These are phyloP conservation scores for Lepus timidus DNA, from an alignment of 2,113 vertebrate species.

Conservation along the genomic window DNA sequence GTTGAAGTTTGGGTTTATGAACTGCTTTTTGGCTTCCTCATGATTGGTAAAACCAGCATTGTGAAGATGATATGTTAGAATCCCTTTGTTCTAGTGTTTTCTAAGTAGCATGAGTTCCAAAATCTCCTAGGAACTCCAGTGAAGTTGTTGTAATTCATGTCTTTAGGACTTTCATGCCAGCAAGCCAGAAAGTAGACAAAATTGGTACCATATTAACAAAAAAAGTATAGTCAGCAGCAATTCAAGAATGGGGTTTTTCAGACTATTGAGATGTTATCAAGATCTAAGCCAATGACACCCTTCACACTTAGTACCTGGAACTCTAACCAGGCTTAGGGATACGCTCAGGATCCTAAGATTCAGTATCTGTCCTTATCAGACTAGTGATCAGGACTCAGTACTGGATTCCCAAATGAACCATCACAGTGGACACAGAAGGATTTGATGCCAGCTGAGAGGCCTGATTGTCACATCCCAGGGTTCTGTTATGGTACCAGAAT, in stretches of 20 bases:
- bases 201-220: background rate
- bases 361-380: background rate
- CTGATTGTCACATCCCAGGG: background rate
- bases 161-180: background rate
- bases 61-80: background rate
- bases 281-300: background rate
- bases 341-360: background rate
- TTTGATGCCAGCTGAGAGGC: background rate
- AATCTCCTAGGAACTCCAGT: background rate
- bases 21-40: background rate
- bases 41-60: background rate
- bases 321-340: background rate
- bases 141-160: background rate
- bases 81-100: background rate
- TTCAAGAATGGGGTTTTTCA: background rate
- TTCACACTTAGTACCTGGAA: background rate
- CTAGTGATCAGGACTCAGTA: background rate
- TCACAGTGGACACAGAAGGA: background rate
- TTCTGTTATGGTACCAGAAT: background rate
- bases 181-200: background rate
- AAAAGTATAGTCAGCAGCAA: background rate
- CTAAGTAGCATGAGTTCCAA: background rate
- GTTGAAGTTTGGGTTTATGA: background rate
- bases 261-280: background rate
- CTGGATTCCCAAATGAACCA: background rate